phyloP scores from a whole-genome alignment of 2,888 invertebrate species.

The Megaustenia siamemsis region DNA sequence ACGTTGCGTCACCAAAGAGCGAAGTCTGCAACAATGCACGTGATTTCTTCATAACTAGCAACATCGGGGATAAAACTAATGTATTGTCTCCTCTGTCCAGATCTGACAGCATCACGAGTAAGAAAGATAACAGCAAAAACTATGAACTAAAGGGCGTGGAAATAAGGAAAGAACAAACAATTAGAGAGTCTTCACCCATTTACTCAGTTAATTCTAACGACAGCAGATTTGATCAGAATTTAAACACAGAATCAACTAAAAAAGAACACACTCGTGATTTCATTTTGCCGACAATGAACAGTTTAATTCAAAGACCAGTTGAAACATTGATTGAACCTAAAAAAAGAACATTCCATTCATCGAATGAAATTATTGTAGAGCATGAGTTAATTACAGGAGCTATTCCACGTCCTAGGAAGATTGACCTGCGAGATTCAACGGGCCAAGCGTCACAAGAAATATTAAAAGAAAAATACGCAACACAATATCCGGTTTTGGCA shows the following conservation, averaged over 20 bases:
- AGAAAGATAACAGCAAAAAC: neutral
- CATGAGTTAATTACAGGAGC: neutral
- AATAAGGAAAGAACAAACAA: neutral
- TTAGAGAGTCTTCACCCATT: neutral
- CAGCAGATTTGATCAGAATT: neutral
- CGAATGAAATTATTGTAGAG: neutral
- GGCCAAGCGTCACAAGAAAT: too few species aligned
- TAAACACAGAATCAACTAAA: neutral
- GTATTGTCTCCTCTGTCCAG: too few species aligned
- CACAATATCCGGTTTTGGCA: too few species aligned
- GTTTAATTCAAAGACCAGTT: neutral
- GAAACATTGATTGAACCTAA: neutral
- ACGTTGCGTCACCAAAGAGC: neutral
- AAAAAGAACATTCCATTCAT: neutral
- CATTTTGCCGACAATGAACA: too few species aligned
- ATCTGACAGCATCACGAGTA: neutral
- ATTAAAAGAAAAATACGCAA: too few species aligned
- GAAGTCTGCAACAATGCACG: neutral
- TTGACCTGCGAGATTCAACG: too few species aligned
- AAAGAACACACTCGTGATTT: neutral
- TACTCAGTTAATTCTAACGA: neutral
- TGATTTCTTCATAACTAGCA: conserved; percentile 42
- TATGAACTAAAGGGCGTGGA: neutral
- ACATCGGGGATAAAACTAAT: neutral
- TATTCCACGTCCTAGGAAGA: too few species aligned